Base-by-base conservation (phyloP, 2,113 vertebrate genomes). In the Regulus satrapa region DNA sequence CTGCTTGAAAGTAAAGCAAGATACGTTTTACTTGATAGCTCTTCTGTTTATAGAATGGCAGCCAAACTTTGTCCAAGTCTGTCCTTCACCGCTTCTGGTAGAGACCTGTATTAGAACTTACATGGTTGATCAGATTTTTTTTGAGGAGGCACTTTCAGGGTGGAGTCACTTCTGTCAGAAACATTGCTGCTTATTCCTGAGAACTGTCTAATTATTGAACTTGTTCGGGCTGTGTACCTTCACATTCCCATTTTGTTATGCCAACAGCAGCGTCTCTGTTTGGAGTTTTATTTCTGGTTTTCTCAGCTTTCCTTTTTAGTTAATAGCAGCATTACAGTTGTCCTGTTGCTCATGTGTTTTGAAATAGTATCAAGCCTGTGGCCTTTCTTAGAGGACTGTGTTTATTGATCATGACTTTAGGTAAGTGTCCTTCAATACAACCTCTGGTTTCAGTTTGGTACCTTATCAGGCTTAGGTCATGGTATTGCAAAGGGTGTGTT, bases 171-270 rank as follows among this genome's bases (percentile, higher is more conserved):
- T 31, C 31, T 83, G 77, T 94, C 76, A 85, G 88, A 93, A 90
- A 59, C 54, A 74, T 68, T 87, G 46, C 69, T 94, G 72, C 76
- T 82, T 78, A 41, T 91, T 85, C 88, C 59, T 74, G 59, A 84
- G 72, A 81, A 64, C 72, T 71, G 12, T 75, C 88, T 92, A 89
- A 91, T 92, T 85, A 88, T 84, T 94, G 79, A 88, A 94, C 95
- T 95, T 96, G 81, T 91, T 94, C 75, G 79, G 95, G 54, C 92
- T 88, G 45, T 64, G 94, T 94, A 81, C 91, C 29, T 95, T 91
- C 85, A 49, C 81, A 54, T 91, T 92, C 52, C 95, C 84, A 7
- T 72, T 94, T 54, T 77, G 87, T 89, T 83, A 43, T 25, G 80
- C 81, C 85, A 76, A 31, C 69, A 89, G 36, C 18, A 31, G 28